Evolutionary conservation across 2,888 invertebrate species (phyloP).

Genomic region (Lottia gigantea): DNA sequence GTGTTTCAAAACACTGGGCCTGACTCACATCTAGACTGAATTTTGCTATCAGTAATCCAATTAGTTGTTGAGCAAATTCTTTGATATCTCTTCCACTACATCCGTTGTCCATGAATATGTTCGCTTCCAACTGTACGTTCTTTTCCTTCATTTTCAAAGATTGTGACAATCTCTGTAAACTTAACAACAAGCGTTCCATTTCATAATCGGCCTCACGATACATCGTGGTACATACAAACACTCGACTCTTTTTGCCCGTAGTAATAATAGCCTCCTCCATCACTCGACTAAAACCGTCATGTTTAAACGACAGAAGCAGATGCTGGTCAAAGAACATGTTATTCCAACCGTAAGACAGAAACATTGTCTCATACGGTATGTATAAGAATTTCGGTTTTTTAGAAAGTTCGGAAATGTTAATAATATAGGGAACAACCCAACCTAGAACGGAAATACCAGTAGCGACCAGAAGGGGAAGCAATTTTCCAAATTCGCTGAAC

Average conservation of each 20-base stretch:
- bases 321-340: constrained; percentile 39
- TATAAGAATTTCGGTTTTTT: constrained; percentile 25
- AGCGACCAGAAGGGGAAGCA: constrained; percentile 24
- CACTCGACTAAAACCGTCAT: constrained; percentile 30
- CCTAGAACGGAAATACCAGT: constrained; percentile 30
- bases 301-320: constrained; percentile 32
- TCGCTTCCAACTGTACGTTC: constrained; percentile 30
- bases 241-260: constrained; percentile 19
- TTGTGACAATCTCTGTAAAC: constrained; percentile 27
- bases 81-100: constrained; percentile 28
- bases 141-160: constrained; percentile 32
- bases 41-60: constrained; percentile 31
- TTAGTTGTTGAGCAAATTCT: constrained; percentile 37
- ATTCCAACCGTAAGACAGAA: constrained; percentile 35
- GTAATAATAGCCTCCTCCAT: neutral
- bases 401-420: constrained; percentile 20
- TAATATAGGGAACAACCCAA: constrained; percentile 33
- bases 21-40: constrained; percentile 25
- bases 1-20: constrained; percentile 30
- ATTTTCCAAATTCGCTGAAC: constrained; percentile 35
- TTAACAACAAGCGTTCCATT: constrained; percentile 38
- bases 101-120: constrained; percentile 41
- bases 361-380: constrained; percentile 34
- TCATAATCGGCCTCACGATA: constrained; percentile 42
- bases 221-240: constrained; percentile 43